Evolutionary conservation across 2,113 vertebrate species (phyloP), one percentile per base, ranked within the genome.

Genomic region (Tachysurus vachellii): DNA sequence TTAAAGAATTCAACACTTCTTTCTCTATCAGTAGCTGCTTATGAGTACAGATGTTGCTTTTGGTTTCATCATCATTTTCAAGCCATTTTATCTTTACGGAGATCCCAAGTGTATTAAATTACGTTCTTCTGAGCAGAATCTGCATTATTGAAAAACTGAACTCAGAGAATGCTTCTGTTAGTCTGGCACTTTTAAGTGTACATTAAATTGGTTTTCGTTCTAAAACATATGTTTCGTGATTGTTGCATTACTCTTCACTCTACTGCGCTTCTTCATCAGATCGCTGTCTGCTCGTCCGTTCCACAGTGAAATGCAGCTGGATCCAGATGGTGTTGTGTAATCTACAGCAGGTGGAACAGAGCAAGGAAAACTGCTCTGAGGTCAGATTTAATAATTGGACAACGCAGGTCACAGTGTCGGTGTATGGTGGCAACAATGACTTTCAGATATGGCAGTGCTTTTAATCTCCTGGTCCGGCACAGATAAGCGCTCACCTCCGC

Each of bases 61-160:
- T 88, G 66, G 83, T 89, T 89, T 89, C 84, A 89, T 88, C 89
- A 89, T 89, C 26, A 31, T 86, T 84, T 80, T 56, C 23, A 26
- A n/a, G 10, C 9, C 13, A 36, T 36, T 36, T 36, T 42, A 84
- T 47, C 10, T 83, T 42, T 59, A 36, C 26, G 14, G 5, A 47
- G 31, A 70, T 79, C 50, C 9, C 44, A 9, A 53, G 42, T 12
- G 6, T n/a, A 36, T 36, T 36, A 36, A 1, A 36, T 50, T 13
- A 26, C 14, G 14, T 68, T 82, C 28, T 23, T 86, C 31, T 2
- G 17, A 17, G 5, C 16, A 75, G 19, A 79, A 80, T 13, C 21
- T 19, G 77, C 31, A 47, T 53, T 81, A 81, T 62, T 47, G 5
- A 28, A 71, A n/a, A 47, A 21, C 47, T 50, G 44, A 57, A 26